Conservation (phyloP, 2,888 invertebrate genomes). For the Seira ritae region DNA sequence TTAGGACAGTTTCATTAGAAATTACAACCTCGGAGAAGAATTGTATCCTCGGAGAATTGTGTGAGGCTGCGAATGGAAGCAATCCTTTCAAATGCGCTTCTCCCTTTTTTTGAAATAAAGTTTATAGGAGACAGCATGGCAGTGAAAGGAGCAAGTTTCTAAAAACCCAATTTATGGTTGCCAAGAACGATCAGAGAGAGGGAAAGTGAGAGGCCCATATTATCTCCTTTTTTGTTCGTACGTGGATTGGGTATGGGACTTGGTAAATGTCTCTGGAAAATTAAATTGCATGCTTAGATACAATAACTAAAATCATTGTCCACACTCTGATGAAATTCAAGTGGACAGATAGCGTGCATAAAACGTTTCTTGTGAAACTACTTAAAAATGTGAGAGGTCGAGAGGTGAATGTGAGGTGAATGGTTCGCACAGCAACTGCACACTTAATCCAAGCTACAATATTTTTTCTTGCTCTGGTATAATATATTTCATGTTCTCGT, state of each 20-base stretch:
- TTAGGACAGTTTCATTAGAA: conserved; percentile 30
- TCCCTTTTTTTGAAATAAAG: neutral
- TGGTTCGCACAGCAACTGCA: neutral
- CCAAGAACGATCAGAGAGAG: neutral
- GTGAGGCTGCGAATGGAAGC: neutral
- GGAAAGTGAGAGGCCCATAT: no score
- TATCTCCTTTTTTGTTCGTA: neutral
- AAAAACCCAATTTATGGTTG: conserved; percentile 14
- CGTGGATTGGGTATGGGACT: neutral
- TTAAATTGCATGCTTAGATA: conserved; percentile 57
- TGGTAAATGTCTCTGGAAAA: conserved; percentile 26
- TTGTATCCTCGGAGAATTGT: conserved; percentile 13
- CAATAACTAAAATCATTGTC: conserved; percentile 55
- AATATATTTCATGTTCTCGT: no score
- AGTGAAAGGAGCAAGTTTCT: neutral
- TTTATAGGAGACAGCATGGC: neutral
- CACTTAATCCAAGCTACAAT: neutral
- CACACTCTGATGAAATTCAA: conserved; percentile 56
- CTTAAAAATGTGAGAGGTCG: conserved; percentile 10
- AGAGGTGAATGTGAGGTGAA: neutral
- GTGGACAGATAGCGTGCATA: conserved; percentile 62
- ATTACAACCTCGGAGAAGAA: no score
- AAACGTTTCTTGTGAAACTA: conserved; percentile 18
- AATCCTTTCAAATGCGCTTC: neutral
- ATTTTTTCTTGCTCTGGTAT: no score